Conservation (phyloP, 2,888 invertebrate species). For the Omphaloscelis lunosa region DNA sequence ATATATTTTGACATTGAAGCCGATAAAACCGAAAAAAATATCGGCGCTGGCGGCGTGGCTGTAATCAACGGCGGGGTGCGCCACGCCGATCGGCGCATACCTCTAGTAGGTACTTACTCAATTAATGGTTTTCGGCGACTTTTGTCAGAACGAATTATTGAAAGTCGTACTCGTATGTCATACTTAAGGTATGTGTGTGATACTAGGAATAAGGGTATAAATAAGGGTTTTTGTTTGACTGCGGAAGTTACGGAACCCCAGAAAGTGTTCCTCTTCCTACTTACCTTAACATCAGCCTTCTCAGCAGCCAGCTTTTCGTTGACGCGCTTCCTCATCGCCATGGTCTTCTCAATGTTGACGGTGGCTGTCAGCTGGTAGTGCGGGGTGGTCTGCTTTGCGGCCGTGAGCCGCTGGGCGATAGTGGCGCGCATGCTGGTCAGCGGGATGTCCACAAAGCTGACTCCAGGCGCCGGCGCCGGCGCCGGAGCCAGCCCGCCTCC, state of each 20-base stretch:
- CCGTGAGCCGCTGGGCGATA: constrained; percentile 96
- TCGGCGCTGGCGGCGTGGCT: too few species aligned
- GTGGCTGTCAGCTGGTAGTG: constrained; percentile 98
- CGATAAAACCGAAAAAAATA: too few species aligned
- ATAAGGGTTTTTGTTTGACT: background rate
- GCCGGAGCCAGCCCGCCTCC: constrained; percentile 6
- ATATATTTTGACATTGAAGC: too few species aligned
- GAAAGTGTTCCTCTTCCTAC: background rate
- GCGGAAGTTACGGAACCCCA: background rate
- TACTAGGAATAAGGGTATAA: background rate
- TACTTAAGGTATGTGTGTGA: too few species aligned
- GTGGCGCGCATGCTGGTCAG: constrained; percentile 95
- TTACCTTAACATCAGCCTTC: constrained; percentile 92
- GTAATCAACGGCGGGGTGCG: too few species aligned
- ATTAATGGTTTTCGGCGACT: background rate
- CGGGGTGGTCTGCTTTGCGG: constrained; percentile 98
- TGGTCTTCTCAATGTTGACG: constrained; percentile 95
- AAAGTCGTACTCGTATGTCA: background rate
- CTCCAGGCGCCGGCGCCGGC: constrained; percentile 72
- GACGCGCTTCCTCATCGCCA: constrained; percentile 93
- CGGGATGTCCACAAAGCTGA: constrained; percentile 93
- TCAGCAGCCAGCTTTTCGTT: constrained; percentile 95
- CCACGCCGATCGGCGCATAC: too few species aligned
- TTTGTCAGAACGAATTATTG: background rate
- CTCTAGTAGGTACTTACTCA: background rate